These are phyloP conservation scores for Macrotus californicus DNA, from an alignment of 2,113 vertebrate genomes.

Conservation along the genomic window DNA sequence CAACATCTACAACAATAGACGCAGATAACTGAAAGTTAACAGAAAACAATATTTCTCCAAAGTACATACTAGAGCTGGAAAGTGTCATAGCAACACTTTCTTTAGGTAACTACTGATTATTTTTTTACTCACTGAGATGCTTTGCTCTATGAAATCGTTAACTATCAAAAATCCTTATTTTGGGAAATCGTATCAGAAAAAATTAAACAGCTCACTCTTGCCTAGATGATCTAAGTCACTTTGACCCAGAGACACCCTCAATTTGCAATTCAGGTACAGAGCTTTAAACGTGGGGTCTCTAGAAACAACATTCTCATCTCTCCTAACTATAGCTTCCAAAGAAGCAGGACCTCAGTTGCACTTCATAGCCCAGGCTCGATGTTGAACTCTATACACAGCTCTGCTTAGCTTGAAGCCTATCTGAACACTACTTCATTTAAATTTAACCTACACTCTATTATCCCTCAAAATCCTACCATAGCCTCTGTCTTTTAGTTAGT, in stretches of 20 bases:
- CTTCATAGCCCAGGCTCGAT: conserved; percentile 3
- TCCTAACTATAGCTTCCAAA: conserved; percentile 43
- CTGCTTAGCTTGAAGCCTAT: conserved; percentile 41
- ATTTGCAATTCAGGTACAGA: background rate
- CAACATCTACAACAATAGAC: background rate
- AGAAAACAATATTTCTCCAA: background rate
- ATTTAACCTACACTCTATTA: conserved; percentile 24
- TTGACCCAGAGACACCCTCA: background rate
- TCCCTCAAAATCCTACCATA: conserved; percentile 16
- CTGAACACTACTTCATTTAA: conserved; percentile 42
- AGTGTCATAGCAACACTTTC: background rate
- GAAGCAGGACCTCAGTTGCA: conserved; percentile 30
- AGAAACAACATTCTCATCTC: background rate
- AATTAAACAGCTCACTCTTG: background rate
- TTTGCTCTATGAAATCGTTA: background rate
- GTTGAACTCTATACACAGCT: conserved; percentile 20
- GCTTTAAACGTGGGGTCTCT: background rate
- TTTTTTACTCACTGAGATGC: background rate
- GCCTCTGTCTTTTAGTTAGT: background rate
- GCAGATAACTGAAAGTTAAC: background rate
- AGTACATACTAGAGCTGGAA: background rate
- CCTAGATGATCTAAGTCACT: background rate
- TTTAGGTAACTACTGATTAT: background rate
- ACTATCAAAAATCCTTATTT: background rate
- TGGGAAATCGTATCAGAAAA: background rate